These are phyloP conservation scores for Cephalopholis sonnerati DNA, from an alignment of 2,113 vertebrate genomes.

Conservation along the genomic window DNA sequence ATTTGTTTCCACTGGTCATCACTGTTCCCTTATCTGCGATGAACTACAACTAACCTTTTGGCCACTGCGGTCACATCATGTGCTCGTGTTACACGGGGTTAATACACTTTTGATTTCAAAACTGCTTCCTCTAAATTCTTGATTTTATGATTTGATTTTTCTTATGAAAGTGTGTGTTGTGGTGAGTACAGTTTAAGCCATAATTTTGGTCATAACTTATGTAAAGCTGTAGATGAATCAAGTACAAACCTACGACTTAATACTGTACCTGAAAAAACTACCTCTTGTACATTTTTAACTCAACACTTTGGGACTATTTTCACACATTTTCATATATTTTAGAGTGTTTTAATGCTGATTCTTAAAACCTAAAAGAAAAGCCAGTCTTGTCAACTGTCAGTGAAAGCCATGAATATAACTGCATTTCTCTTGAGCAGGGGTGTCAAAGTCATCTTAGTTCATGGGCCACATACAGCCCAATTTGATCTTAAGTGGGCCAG, in stretches of 20 bases:
- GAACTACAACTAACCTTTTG: slow-evolving; percentile 14
- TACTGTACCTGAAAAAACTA: no score
- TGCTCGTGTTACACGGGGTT: slow-evolving; percentile 7
- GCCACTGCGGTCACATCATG: background rate
- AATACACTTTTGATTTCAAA: slow-evolving; percentile 24
- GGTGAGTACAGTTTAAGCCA: background rate
- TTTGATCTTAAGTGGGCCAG: no score
- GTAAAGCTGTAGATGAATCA: no score
- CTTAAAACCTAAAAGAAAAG: no score
- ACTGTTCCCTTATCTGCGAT: background rate
- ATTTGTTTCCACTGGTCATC: background rate
- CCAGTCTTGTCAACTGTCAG: background rate
- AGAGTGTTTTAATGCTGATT: no score
- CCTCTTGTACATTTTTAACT: background rate
- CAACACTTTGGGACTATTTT: background rate
- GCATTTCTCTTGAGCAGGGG: no score
- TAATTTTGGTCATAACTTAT: background rate
- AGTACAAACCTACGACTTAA: background rate
- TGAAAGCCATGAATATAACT: background rate
- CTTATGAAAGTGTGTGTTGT: no score
- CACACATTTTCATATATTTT: background rate
- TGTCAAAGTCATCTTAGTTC: no score
- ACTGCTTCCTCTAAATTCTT: background rate
- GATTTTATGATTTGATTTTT: background rate
- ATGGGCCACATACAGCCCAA: no score